Evolutionary conservation across 1,140 invertebrate genomes (phyloP).

Genomic region (Macrostomum lignano): DNA sequence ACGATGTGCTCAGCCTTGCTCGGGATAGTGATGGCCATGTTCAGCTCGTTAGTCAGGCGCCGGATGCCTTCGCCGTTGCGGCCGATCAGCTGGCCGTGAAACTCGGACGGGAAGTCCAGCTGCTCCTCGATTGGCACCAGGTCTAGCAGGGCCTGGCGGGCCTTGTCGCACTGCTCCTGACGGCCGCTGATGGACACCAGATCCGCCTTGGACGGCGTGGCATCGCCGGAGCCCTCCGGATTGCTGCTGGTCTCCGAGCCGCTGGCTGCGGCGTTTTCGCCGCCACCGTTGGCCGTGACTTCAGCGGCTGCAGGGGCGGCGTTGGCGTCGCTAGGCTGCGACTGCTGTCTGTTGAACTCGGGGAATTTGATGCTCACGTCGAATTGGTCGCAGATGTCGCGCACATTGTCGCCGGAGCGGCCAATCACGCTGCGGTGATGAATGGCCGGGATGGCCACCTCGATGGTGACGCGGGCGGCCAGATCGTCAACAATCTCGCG

Average conservation of each 20-base stretch:
- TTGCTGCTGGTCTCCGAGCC: not conserved
- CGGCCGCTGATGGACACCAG: conserved; percentile 23
- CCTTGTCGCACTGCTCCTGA: conserved; percentile 21
- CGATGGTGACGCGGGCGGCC: conserved; percentile 22
- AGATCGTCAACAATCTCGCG: conserved; percentile 63
- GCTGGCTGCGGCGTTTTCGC: not conserved
- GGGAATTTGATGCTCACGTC: conserved; percentile 28
- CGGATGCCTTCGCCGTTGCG: conserved; percentile 40
- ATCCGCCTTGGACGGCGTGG: conserved; percentile 12
- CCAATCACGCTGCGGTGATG: conserved; percentile 27
- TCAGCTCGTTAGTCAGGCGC: conserved; percentile 3
- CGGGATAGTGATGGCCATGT: conserved; percentile 6
- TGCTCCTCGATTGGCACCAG: conserved; percentile 26
- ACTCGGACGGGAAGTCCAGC: conserved; percentile 56
- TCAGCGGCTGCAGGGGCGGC: too few relatives aligned
- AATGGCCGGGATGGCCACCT: conserved; percentile 21
- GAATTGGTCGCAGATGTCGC: conserved; percentile 16
- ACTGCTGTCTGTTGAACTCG: conserved; percentile 9
- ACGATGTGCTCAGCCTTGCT: conserved; percentile 36
- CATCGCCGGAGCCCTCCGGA: not conserved
- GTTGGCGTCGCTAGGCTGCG: conserved; percentile 7
- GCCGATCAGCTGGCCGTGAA: conserved; percentile 71
- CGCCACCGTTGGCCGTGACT: conserved; percentile 2
- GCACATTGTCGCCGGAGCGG: conserved; percentile 19
- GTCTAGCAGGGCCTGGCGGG: conserved; percentile 20